Conservation (phyloP, 2,113 vertebrate genomes). For the Phrynocephalus versicolor region DNA sequence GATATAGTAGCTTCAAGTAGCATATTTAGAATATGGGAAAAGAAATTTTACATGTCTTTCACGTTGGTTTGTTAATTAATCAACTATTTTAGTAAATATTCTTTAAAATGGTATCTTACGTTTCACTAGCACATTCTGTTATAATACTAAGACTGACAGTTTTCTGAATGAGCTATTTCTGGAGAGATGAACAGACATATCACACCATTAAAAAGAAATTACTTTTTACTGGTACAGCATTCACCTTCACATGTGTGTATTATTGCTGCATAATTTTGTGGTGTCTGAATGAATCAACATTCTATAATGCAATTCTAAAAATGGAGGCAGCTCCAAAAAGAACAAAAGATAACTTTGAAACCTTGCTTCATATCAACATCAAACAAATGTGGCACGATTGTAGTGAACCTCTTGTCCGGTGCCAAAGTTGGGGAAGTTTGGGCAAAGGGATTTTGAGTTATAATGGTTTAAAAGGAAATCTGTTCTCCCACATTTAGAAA, state of each 20-base stretch:
- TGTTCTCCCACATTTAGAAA: too few species aligned
- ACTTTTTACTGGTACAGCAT: neutral
- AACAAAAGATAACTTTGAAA: too few species aligned
- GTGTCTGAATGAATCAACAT: too few species aligned
- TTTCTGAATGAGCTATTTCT: neutral
- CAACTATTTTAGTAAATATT: conserved; percentile 14
- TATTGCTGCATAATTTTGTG: too few species aligned
- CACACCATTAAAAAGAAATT: neutral
- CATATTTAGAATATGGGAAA: conserved; percentile 15
- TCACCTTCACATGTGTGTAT: neutral
- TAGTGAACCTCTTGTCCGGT: too few species aligned
- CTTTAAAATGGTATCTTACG: neutral
- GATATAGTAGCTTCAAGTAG: conserved; percentile 32
- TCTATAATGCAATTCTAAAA: too few species aligned
- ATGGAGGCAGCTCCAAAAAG: too few species aligned
- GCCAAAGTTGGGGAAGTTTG: too few species aligned
- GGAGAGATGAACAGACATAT: neutral
- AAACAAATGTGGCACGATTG: too few species aligned
- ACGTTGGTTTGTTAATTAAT: neutral
- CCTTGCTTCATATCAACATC: too few species aligned
- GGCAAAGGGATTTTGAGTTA: too few species aligned
- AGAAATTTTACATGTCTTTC: conserved; percentile 3
- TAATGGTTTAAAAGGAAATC: too few species aligned
- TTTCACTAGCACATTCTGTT: neutral
- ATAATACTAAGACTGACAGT: neutral